phyloP scores from a whole-genome alignment of 2,797 vertebrate species.

The Sebastes taczanowskii region DNA sequence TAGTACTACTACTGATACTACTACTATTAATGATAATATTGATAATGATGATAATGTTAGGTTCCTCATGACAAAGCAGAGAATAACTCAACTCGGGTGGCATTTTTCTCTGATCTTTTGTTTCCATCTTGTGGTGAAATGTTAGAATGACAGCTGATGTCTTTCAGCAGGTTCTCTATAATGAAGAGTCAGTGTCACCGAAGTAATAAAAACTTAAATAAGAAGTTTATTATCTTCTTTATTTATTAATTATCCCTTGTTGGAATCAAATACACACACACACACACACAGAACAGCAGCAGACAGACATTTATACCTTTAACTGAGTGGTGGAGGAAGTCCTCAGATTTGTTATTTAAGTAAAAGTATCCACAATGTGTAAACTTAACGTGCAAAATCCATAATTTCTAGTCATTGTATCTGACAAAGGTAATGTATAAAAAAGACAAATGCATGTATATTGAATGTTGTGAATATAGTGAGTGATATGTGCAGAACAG shows the following conservation, averaged over 20 bases:
- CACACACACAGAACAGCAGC: background rate
- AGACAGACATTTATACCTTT: background rate
- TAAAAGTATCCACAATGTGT: background rate
- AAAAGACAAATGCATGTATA: too few relatives aligned
- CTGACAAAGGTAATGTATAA: too few relatives aligned
- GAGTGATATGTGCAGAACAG: too few relatives aligned
- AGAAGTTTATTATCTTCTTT: background rate
- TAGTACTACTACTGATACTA: background rate
- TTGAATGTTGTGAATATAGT: too few relatives aligned
- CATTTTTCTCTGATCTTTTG: conserved; percentile 31
- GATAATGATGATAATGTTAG: background rate
- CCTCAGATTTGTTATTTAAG: background rate
- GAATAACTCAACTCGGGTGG: background rate
- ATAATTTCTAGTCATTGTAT: too few relatives aligned
- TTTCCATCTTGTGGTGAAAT: conserved; percentile 69
- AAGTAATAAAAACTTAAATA: background rate
- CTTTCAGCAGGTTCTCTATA: background rate
- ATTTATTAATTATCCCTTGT: background rate
- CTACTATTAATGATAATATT: background rate
- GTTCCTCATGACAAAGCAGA: background rate
- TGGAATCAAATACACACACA: background rate
- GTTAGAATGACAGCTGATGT: background rate
- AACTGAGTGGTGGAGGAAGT: background rate
- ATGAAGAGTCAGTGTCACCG: background rate
- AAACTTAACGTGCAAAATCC: too few relatives aligned